Conservation (phyloP, 2,797 vertebrate genomes). For the Pantherophis alleghaniensis region DNA sequence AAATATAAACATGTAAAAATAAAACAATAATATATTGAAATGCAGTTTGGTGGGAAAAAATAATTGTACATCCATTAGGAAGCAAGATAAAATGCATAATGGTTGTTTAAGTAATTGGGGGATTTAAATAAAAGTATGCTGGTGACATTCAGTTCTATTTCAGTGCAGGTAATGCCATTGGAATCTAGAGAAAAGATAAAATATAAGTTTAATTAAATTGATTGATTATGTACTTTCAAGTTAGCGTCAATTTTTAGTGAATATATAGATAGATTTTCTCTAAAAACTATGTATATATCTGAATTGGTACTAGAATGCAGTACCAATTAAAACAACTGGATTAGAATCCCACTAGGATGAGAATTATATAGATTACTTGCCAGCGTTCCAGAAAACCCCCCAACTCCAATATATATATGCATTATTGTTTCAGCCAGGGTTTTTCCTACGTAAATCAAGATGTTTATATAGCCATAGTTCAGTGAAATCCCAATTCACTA, state of each 20-base stretch:
- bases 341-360: background rate
- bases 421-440: too few relatives aligned
- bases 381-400: too few relatives aligned
- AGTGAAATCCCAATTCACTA: too few relatives aligned
- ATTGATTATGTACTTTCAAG: background rate
- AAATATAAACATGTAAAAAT: constrained; percentile 71
- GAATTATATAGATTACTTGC: background rate
- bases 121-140: background rate
- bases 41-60: constrained; percentile 45
- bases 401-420: too few relatives aligned
- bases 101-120: constrained; percentile 9
- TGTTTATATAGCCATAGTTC: too few relatives aligned
- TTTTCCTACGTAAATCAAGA: too few relatives aligned
- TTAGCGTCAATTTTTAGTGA: background rate
- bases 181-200: background rate
- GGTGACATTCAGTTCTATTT: background rate
- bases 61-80: constrained; percentile 33
- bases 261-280: background rate
- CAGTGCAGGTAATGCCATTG: background rate
- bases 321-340: background rate
- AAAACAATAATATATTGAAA: constrained; percentile 65
- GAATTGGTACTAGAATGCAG: background rate
- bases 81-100: background rate
- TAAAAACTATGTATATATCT: background rate
- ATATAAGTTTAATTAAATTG: background rate